phyloP scores from a whole-genome alignment of 64 coral and sea anemone genomes.

The Catalaphyllia jardinei region DNA sequence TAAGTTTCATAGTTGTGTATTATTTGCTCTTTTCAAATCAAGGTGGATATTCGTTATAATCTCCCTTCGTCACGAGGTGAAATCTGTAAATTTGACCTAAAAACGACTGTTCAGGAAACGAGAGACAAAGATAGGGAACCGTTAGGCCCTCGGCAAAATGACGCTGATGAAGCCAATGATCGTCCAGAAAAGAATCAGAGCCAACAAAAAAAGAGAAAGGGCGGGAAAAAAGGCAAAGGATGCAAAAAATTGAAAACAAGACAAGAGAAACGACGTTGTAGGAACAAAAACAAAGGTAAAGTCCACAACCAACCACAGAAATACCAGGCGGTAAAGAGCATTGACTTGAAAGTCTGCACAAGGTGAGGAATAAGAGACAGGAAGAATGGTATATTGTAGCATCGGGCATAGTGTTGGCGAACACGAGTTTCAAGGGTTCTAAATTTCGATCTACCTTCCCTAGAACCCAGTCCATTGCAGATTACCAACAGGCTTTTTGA shows the following conservation, averaged over 20 bases:
- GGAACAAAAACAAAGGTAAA: neutral
- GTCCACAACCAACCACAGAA: neutral
- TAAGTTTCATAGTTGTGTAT: too few species aligned
- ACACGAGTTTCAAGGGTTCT: too few species aligned
- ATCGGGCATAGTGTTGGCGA: too few species aligned
- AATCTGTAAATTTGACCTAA: constrained; percentile 35
- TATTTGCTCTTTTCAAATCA: neutral
- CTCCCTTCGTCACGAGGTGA: constrained; percentile 41
- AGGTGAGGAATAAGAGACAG: constrained; percentile 28
- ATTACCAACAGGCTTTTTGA: too few species aligned
- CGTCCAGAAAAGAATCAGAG: neutral
- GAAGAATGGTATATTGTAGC: too few species aligned
- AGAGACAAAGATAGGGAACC: neutral
- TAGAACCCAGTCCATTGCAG: too few species aligned
- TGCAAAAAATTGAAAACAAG: neutral
- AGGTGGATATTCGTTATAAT: constrained; percentile 59
- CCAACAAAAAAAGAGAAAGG: neutral
- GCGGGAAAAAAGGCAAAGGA: neutral
- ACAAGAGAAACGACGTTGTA: neutral
- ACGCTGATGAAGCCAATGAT: neutral
- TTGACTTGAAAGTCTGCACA: constrained; percentile 48
- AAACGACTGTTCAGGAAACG: neutral
- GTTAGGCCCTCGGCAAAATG: neutral
- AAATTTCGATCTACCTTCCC: too few species aligned
- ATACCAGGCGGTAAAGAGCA: constrained; percentile 22